Percentiles rank a stretch among this genome's conserved stretches.
Conservation (phyloP, 2,888 invertebrate genomes). For the Andrena marginata region DNA sequence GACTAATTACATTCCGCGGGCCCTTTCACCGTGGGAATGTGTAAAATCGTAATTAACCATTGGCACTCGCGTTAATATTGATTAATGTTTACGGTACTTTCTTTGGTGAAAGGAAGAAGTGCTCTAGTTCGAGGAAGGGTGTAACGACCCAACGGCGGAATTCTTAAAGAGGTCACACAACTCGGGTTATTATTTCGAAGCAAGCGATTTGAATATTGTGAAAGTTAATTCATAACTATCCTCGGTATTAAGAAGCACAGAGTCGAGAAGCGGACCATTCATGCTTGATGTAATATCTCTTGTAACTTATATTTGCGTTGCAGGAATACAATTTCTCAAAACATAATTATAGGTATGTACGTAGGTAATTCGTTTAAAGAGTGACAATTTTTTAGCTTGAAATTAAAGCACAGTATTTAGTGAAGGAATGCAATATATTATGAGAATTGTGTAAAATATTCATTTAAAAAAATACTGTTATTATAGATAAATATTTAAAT, state of each 20-base stretch:
- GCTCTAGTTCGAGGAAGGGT: conserved; percentile 52
- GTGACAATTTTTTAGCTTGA: too few species aligned
- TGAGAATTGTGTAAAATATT: too few species aligned
- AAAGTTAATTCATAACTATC: not conserved
- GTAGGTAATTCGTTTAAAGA: too few species aligned
- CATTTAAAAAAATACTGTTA: too few species aligned
- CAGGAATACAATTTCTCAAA: too few species aligned
- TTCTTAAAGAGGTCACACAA: conserved; percentile 22
- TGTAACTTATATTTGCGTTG: not conserved
- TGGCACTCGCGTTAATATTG: conserved; percentile 37
- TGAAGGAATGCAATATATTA: too few species aligned
- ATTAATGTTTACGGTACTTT: conserved; percentile 43
- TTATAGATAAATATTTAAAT: too few species aligned
- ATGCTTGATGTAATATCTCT: too few species aligned
- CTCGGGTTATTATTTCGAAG: conserved; percentile 10
- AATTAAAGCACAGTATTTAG: too few species aligned
- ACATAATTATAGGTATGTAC: too few species aligned
- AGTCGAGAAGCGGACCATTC: not conserved
- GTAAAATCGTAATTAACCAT: conserved; percentile 27
- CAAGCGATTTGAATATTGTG: not conserved
- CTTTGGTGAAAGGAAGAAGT: conserved; percentile 57
- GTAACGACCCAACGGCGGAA: conserved; percentile 17
- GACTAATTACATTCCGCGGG: not conserved
- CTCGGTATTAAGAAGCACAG: not conserved
- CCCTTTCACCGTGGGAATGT: conserved; percentile 8